phyloP scores from a whole-genome alignment of 2,888 invertebrate genomes.

The Gymnocheta viridis region DNA sequence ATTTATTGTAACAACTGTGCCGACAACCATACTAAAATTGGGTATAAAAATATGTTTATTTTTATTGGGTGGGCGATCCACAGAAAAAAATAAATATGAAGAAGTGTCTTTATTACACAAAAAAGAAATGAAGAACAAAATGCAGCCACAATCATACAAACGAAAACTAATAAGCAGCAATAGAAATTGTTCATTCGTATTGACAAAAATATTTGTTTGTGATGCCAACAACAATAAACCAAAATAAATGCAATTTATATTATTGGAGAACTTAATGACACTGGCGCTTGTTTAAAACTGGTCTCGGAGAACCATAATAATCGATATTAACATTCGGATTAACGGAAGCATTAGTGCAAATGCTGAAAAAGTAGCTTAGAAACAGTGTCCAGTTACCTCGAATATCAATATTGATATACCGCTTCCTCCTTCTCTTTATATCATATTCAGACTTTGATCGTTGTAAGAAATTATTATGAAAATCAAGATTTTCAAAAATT shows the following conservation, averaged over 20 bases:
- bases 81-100: slow-evolving; percentile 19
- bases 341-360: neutral
- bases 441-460: too few species aligned
- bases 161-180: neutral
- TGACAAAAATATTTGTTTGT: slow-evolving; percentile 1
- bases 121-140: slow-evolving; percentile 21
- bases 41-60: slow-evolving; percentile 56
- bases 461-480: neutral
- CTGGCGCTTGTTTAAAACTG: neutral
- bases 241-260: slow-evolving; percentile 22
- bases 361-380: too few species aligned
- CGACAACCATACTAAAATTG: slow-evolving; percentile 62
- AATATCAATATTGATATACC: too few species aligned
- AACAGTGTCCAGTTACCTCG: too few species aligned
- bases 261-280: neutral
- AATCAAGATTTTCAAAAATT: neutral
- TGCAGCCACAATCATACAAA: neutral
- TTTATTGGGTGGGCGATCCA: slow-evolving; percentile 69
- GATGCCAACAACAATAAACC: slow-evolving; percentile 3
- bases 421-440: too few species aligned
- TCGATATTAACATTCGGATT: neutral
- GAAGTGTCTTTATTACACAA: slow-evolving; percentile 36
- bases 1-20: slow-evolving; percentile 71
- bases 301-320: neutral
- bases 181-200: neutral